These are phyloP conservation scores for Hippoglossus stenolepis DNA, from an alignment of 2,113 vertebrate species.

Conservation along the genomic window DNA sequence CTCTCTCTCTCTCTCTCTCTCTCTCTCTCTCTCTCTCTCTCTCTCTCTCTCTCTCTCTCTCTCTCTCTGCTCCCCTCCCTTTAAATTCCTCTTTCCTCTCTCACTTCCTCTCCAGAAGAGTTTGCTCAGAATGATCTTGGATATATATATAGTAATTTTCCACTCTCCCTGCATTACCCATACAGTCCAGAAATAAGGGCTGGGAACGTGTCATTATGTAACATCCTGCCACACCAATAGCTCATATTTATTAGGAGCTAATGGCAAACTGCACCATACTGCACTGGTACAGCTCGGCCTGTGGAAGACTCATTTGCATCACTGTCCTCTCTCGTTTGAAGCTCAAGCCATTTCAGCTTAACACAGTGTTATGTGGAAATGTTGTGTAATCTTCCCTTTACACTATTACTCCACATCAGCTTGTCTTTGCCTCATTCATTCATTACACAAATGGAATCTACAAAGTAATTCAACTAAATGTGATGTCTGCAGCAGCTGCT, in stretches of 20 bases:
- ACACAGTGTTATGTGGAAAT: not conserved
- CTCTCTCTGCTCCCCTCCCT: constrained; percentile 15
- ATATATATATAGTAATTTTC: constrained; percentile 60
- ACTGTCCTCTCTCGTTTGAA: not conserved
- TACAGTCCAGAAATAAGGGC: constrained; percentile 16
- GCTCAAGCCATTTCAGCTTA: not conserved
- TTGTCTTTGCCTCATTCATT: not conserved
- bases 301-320: not conserved
- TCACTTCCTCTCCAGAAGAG: constrained; percentile 65
- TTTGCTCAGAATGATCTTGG: constrained; percentile 40
- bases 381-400: constrained; percentile 6
- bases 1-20: constrained; percentile 9
- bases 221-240: not conserved
- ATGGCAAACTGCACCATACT: not conserved
- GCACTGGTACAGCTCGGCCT: not conserved
- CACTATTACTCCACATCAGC: not conserved
- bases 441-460: not conserved
- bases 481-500: constrained; percentile 9
- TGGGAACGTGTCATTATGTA: constrained; percentile 32
- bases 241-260: constrained; percentile 4
- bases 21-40: constrained; percentile 11
- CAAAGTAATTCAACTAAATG: not conserved
- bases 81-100: constrained; percentile 45
- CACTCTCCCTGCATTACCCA: constrained; percentile 11
- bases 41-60: not conserved